Evolutionary conservation across 2,113 vertebrate genomes (phyloP).

Genomic region (Sisor rabdophorus): DNA sequence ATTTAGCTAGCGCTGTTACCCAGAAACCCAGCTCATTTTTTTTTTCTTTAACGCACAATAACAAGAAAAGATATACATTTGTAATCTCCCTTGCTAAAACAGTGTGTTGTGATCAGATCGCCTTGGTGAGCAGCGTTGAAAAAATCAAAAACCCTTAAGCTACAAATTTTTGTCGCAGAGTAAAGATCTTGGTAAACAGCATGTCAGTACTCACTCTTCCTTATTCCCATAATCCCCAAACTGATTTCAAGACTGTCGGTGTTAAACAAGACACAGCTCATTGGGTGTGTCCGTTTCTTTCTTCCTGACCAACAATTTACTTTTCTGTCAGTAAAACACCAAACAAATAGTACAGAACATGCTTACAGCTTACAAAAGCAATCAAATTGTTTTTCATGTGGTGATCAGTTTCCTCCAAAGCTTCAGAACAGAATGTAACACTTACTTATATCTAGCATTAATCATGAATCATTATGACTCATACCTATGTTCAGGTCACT

Average conservation of each 20-base stretch:
- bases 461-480: slow-evolving; percentile 19
- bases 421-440: neutral
- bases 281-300: neutral
- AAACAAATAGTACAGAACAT: neutral
- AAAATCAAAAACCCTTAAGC: neutral
- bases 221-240: neutral
- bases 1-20: slow-evolving; percentile 43
- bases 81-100: neutral
- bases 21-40: slow-evolving; percentile 7
- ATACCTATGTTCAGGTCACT: neutral
- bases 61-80: neutral
- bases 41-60: neutral
- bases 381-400: neutral
- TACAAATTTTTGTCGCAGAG: neutral
- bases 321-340: neutral
- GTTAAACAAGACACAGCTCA: neutral
- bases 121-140: neutral
- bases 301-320: neutral
- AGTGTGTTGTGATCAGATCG: neutral
- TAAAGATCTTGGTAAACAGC: neutral
- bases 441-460: slow-evolving; percentile 20
- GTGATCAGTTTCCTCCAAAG: neutral
- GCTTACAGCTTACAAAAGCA: neutral
- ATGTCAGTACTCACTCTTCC: neutral
- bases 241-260: neutral